phyloP scores from a whole-genome alignment of 2,888 invertebrate genomes.

The Lithosia quadra region DNA sequence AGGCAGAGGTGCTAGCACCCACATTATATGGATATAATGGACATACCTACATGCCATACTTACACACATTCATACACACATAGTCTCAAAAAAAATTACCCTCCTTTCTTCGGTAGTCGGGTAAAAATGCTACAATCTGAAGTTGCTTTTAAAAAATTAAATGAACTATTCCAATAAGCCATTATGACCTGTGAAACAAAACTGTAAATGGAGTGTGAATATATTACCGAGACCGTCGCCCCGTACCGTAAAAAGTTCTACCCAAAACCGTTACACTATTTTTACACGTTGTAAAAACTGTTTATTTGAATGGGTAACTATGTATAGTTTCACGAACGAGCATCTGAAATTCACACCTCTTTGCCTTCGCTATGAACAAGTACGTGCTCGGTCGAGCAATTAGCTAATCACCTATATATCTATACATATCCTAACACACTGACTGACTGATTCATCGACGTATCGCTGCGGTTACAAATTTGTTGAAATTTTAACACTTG shows the following conservation, averaged over 20 bases:
- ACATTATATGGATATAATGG: no score
- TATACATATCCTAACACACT: no score
- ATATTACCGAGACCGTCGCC: background rate
- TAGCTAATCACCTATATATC: background rate
- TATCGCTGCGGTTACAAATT: no score
- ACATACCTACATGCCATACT: no score
- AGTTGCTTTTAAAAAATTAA: background rate
- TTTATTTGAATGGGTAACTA: background rate
- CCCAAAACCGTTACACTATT: background rate
- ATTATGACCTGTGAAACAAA: background rate
- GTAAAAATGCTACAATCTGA: no score
- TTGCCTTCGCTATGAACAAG: background rate
- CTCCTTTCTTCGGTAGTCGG: no score
- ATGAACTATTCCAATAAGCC: background rate
- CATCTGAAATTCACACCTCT: conserved; percentile 1
- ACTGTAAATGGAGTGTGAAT: conserved; percentile 5
- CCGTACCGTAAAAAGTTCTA: background rate
- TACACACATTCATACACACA: no score
- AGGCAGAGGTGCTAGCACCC: no score
- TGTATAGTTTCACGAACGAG: background rate
- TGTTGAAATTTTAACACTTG: no score
- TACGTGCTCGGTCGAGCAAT: background rate
- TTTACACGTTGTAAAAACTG: background rate
- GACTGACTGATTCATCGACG: no score
- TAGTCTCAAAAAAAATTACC: no score